These are phyloP conservation scores for Macroteleia sp. DNA, from an alignment of 2,888 invertebrate species.

Conservation along the genomic window DNA sequence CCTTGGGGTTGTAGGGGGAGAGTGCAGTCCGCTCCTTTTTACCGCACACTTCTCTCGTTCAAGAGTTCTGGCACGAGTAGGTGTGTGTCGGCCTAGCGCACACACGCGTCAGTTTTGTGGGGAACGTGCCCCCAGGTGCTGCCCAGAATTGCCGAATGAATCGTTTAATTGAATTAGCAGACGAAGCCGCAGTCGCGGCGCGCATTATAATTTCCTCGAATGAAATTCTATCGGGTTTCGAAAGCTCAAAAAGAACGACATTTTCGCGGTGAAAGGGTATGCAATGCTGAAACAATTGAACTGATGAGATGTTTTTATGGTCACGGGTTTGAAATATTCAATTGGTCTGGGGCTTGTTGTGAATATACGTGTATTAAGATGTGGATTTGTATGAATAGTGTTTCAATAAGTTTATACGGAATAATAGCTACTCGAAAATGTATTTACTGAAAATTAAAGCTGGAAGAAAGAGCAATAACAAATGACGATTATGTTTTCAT, in stretches of 20 bases:
- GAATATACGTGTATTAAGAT: background rate
- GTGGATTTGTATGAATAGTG: too few species aligned
- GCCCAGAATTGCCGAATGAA: constrained; percentile 72
- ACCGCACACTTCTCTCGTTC: constrained; percentile 69
- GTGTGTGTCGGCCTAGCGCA: constrained; percentile 50
- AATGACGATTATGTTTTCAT: too few species aligned
- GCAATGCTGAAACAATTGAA: constrained; percentile 9
- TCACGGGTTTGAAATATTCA: background rate
- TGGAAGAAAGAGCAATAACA: too few species aligned
- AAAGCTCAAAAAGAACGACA: constrained; percentile 19
- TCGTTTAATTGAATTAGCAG: constrained; percentile 82
- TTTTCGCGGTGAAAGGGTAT: constrained; percentile 1
- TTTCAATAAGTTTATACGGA: background rate
- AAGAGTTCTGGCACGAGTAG: constrained; percentile 27
- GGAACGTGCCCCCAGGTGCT: constrained; percentile 80
- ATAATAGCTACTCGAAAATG: background rate
- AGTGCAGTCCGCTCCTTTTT: constrained; percentile 71
- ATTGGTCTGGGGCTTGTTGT: background rate
- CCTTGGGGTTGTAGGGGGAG: constrained; percentile 73
- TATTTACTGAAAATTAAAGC: background rate
- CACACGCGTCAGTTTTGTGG: constrained; percentile 66
- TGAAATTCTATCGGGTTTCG: constrained; percentile 29
- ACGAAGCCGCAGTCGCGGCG: constrained; percentile 70
- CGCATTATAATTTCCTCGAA: constrained; percentile 71
- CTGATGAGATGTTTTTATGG: constrained; percentile 17